A percentile compares a stretch with the other conserved stretches of the same genome.
phyloP scores from a whole-genome alignment of 2,797 vertebrate species.

The Macropodus opercularis region DNA sequence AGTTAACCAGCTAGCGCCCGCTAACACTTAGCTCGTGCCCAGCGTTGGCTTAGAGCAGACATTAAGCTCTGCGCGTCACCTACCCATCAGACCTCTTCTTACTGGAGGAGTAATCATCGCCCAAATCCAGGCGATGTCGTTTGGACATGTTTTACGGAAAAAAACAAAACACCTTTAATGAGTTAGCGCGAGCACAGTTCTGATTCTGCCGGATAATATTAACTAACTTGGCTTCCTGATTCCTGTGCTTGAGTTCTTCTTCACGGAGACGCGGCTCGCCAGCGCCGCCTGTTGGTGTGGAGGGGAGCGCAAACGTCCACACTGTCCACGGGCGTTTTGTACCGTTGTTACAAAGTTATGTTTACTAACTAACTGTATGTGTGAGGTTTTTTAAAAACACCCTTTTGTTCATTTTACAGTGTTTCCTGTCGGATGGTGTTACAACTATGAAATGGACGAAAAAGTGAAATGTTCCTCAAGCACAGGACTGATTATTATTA shows the following conservation, averaged over 20 bases:
- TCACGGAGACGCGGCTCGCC: background rate
- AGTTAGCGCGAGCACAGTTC: constrained; percentile 16
- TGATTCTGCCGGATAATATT: constrained; percentile 35
- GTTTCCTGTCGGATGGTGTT: no score
- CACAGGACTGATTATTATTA: no score
- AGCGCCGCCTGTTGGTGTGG: constrained; percentile 32
- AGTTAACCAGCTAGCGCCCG: constrained; percentile 38
- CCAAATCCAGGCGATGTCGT: constrained; percentile 90
- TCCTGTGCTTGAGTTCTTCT: constrained; percentile 38
- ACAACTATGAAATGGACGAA: no score
- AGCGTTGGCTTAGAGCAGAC: constrained; percentile 9
- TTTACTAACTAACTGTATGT: no score
- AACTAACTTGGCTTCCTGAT: constrained; percentile 51
- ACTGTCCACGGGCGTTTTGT: no score
- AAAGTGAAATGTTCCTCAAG: no score
- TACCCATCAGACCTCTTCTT: constrained; percentile 93
- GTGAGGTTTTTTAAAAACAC: background rate
- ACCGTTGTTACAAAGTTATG: no score
- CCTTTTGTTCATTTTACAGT: background rate
- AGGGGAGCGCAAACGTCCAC: background rate
- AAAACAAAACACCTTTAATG: background rate
- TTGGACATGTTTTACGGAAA: constrained; percentile 85
- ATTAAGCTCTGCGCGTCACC: constrained; percentile 39
- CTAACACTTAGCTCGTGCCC: constrained; percentile 38
- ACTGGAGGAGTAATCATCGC: constrained; percentile 88